Base-by-base conservation (phyloP, 2,888 invertebrate species). In the Athalia circularis region DNA sequence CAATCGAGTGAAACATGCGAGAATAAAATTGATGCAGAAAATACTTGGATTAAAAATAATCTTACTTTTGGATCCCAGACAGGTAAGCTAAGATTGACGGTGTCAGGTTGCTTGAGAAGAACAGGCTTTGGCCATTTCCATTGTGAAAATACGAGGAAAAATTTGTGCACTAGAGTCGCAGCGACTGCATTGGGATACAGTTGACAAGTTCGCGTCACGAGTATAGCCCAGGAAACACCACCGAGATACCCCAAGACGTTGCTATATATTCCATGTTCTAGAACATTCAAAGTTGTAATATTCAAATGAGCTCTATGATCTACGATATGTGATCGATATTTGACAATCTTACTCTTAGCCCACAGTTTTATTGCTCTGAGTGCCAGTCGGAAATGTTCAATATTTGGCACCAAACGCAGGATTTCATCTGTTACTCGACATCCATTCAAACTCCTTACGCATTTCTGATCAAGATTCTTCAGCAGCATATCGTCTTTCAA, bases 81-180 rank as follows among this genome's bases (percentile, higher is more conserved):
- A 2, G 96, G 94, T 91, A 98, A 98, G 65, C 96, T 95, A 48
- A 98, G 92, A 90, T 96, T 96, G 81, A 96, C 96, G 83, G 94
- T 95, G 81, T 96, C 96, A 0, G 97, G 96, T 85, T 97, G 96
- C 88, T 98, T 99, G 15, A 99, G 93, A 82, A 99, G 91, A 9
- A 99, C 98, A 0, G 99, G 99, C 88, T 98, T 97, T 0, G 99
- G 99, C 99, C 99, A 99, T 89, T 98, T 96, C 99, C 99, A 99
- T 90, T 97, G 96, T 57, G 97, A 97, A 91, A 98, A 99, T 9
- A 99, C 98, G 77, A 99, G 93, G 92, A 99, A 99, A 93, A 99
- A 99, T 91, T 99, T 99, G 91, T 99, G 97, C 77, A 99, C 96
- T 83, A 99, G 92, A 0, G 98, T 98, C 3, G 99, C 96, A 0